phyloP scores from a whole-genome alignment of 2,888 invertebrate genomes.

The Cephus sareptanus region DNA sequence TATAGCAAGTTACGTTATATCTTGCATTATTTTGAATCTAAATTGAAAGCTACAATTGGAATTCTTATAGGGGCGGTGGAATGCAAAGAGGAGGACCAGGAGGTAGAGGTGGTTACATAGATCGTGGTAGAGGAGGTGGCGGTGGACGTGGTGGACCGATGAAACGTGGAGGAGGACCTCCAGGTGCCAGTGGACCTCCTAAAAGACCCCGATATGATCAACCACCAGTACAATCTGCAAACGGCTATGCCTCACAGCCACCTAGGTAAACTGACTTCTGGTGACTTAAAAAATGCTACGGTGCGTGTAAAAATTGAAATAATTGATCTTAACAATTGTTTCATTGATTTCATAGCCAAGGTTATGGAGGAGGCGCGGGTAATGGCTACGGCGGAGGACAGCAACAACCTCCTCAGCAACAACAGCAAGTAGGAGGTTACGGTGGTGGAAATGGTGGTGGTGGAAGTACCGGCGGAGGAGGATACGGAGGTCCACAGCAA shows the following conservation, averaged over 20 bases:
- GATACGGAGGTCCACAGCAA: slow-evolving; percentile 49
- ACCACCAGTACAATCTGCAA: slow-evolving; percentile 56
- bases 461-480: slow-evolving; percentile 12
- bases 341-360: slow-evolving; percentile 43
- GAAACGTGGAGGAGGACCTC: slow-evolving; percentile 68
- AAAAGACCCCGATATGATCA: slow-evolving; percentile 68
- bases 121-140: slow-evolving; percentile 66
- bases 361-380: slow-evolving; percentile 42
- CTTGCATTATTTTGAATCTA: too few species aligned
- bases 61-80: slow-evolving; percentile 25
- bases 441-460: slow-evolving; percentile 40
- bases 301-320: not conserved
- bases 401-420: slow-evolving; percentile 44
- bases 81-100: slow-evolving; percentile 46
- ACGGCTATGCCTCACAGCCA: slow-evolving; percentile 58
- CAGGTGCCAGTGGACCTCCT: slow-evolving; percentile 71
- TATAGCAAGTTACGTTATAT: too few species aligned
- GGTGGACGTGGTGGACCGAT: slow-evolving; percentile 63
- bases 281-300: not conserved
- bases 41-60: too few species aligned
- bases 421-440: slow-evolving; percentile 46
- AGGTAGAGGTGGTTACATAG: slow-evolving; percentile 66
- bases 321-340: slow-evolving; percentile 14
- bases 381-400: slow-evolving; percentile 53
- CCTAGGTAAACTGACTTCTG: slow-evolving; percentile 37